Evolutionary conservation across 1,140 invertebrate species (phyloP).

Genomic region (Carposina sasakii): DNA sequence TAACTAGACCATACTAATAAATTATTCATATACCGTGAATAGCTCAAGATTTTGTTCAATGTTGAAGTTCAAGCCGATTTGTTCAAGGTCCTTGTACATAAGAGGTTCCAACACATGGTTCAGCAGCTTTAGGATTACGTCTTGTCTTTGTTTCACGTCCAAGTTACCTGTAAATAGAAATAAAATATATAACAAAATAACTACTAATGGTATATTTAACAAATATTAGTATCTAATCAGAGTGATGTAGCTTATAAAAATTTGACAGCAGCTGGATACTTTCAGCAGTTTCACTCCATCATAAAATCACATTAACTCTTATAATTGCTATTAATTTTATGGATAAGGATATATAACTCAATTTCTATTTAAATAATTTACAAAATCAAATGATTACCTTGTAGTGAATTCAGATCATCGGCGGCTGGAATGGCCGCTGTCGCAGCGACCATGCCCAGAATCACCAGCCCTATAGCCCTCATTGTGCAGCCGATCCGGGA

Average conservation of each 20-base stretch:
- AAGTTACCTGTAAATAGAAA: slow-evolving; percentile 69
- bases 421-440: slow-evolving; percentile 36
- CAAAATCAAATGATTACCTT: slow-evolving; percentile 24
- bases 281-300: background rate
- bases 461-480: slow-evolving; percentile 39
- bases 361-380: slow-evolving; percentile 16
- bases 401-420: too few species aligned
- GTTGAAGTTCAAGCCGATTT: slow-evolving; percentile 72
- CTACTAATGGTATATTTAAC: background rate
- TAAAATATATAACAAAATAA: background rate
- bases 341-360: background rate
- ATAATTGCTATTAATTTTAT: background rate
- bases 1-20: too few species aligned
- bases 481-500: slow-evolving; percentile 36
- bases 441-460: slow-evolving; percentile 39
- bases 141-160: slow-evolving; percentile 68
- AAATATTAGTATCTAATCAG: background rate
- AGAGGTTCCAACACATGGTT: slow-evolving; percentile 74
- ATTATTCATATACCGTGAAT: slow-evolving; percentile 43
- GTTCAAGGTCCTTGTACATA: slow-evolving; percentile 60
- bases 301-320: background rate
- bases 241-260: background rate
- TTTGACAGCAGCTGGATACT: too few species aligned
- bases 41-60: slow-evolving; percentile 69
- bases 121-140: slow-evolving; percentile 75